phyloP scores from a whole-genome alignment of 1,140 invertebrate species.

The Bombyx mandarina region DNA sequence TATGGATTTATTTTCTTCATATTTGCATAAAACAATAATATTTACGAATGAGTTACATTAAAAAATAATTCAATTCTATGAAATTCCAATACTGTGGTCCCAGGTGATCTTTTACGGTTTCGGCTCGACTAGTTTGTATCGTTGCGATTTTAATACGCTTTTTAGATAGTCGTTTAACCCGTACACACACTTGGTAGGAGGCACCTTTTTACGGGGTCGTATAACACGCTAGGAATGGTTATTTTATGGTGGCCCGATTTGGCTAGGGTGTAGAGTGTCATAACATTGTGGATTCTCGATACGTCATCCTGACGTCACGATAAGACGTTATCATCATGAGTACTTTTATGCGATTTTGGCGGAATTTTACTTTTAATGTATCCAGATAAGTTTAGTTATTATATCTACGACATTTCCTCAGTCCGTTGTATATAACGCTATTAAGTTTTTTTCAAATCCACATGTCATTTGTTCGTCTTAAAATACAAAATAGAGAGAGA shows the following conservation, averaged over 20 bases:
- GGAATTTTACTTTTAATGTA: too few relatives aligned
- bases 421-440: too few relatives aligned
- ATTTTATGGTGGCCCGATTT: conserved; percentile 48
- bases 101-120: conserved; percentile 59
- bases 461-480: too few relatives aligned
- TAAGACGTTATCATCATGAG: conserved; percentile 30
- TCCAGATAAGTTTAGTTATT: too few relatives aligned
- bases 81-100: conserved; percentile 22
- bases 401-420: too few relatives aligned
- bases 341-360: conserved; percentile 4
- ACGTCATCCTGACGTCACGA: conserved; percentile 35
- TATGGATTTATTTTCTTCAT: too few relatives aligned
- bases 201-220: conserved; percentile 53
- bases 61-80: conserved; percentile 6
- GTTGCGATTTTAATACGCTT: conserved; percentile 62
- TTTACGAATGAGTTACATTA: too few relatives aligned
- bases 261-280: conserved; percentile 47
- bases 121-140: conserved; percentile 60
- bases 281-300: conserved; percentile 58
- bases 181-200: conserved; percentile 36
- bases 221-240: conserved; percentile 63
- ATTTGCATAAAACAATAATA: too few relatives aligned
- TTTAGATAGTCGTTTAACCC: conserved; percentile 60
- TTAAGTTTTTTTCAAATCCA: too few relatives aligned
- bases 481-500: too few relatives aligned